These are phyloP conservation scores for Crotalus tigris DNA, from an alignment of 2,113 vertebrate species.

Conservation along the genomic window DNA sequence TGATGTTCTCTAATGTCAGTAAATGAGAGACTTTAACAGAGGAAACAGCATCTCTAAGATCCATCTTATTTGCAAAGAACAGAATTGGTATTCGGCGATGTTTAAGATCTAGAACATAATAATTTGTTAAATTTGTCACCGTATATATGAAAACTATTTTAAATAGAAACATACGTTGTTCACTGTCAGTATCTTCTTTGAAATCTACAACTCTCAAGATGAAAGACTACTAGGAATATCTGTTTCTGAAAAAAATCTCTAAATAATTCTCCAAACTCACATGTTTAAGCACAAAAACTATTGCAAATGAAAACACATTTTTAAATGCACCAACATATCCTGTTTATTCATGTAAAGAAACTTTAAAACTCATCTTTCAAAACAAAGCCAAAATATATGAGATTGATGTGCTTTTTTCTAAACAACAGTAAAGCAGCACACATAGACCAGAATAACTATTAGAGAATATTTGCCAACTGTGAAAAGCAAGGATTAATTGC, in stretches of 20 bases:
- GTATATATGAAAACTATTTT: constrained; percentile 1
- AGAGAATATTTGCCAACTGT: neutral
- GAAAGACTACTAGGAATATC: constrained; percentile 27
- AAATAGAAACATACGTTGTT: constrained; percentile 34
- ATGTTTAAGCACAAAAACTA: constrained; percentile 5
- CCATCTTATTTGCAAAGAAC: constrained; percentile 99
- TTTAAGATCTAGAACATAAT: constrained; percentile 82
- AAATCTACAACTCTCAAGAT: constrained; percentile 20
- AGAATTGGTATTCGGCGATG: constrained; percentile 94
- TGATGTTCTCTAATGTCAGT: constrained; percentile 93
- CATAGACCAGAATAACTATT: neutral
- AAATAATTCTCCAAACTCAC: constrained; percentile 16
- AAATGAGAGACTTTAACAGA: constrained; percentile 96
- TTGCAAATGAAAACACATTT: neutral
- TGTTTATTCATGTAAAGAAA: neutral
- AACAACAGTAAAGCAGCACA: neutral
- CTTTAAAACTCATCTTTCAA: neutral
- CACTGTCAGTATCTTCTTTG: constrained; percentile 30
- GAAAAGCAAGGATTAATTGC: neutral
- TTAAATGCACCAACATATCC: neutral
- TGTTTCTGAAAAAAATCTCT: constrained; percentile 29
- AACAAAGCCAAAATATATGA: neutral
- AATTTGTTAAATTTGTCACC: neutral
- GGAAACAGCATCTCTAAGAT: constrained; percentile 90
- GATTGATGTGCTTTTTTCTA: neutral